Evolutionary conservation across 1,140 invertebrate genomes (phyloP), one percentile per base, ranked within the genome.

Genomic region (Parasteatoda tepidariorum): DNA sequence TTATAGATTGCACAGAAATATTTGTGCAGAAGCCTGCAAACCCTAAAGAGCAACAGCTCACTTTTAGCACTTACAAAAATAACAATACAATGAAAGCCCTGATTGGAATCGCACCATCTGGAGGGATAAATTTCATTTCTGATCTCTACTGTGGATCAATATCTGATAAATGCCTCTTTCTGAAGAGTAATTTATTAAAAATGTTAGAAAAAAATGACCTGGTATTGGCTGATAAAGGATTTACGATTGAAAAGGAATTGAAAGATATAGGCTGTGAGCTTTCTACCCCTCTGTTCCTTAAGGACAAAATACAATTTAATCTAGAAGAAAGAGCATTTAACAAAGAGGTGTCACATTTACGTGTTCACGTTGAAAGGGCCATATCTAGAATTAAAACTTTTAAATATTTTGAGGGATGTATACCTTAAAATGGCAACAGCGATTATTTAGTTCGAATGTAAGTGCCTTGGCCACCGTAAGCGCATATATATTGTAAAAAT

Each of bases 1-100:
- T 67, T 33, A 34, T 67, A 11, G 64, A 67, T 24, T 67, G 64
- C 2, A 67, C 64, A 5, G 64, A 67, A 9, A n/a, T 67, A n/a
- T 31, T 15, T 7, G 33, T 67, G 7, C 28, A 31, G 15, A 24
- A 67, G 22, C 5, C 64, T 18, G 9, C 15, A 18, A 67, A 67
- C 33, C 28, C 3, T 15, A 22, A 9, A 18, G 64, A 67, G 22
- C 64, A 67, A 33, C 64, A 67, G 59, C 59, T n/a, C 18, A 62
- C 59, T 11, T 62, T 62, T 62, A 22, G 18, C 11, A 18, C 18
- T 62, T 41, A 67, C 26, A 67, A 67, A 24, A 67, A 67, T 30
- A 15, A 33, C 31, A 67, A 67, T 24, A 67, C 64, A 6, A 18
- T 67, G 18, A 67, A 67, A 30, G 26, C 64, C 13, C 2, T 67